Conservation (phyloP, 2,888 invertebrate genomes). For the Nemapogon koenigi region DNA sequence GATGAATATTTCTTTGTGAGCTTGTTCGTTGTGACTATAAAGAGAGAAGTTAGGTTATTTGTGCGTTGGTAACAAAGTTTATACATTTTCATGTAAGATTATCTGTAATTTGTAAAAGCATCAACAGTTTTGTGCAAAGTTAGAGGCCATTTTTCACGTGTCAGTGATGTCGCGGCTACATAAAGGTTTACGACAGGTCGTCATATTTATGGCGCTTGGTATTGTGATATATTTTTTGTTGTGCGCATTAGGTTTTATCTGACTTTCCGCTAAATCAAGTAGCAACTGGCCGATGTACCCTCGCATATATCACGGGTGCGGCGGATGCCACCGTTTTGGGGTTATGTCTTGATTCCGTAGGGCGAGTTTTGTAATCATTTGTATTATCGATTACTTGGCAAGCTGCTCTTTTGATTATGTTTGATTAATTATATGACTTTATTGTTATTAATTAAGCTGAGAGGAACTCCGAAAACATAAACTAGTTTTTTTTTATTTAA, state of each 20-base stretch:
- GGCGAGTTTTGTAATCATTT: conserved; percentile 37
- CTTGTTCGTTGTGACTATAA: no score
- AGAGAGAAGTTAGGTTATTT: no score
- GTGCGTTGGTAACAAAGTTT: no score
- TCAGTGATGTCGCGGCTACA: conserved; percentile 51
- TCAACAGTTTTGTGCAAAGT: no score
- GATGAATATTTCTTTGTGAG: no score
- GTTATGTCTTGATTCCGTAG: conserved; percentile 43
- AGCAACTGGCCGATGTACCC: conserved; percentile 64
- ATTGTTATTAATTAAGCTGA: no score
- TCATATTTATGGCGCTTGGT: conserved; percentile 60
- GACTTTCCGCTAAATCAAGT: conserved; percentile 66
- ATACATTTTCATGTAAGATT: no score
- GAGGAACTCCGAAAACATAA: no score
- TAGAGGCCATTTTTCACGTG: conserved; percentile 58
- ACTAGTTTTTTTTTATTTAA: no score
- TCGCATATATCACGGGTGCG: conserved; percentile 50
- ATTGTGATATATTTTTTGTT: conserved; percentile 65
- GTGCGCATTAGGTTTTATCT: conserved; percentile 66
- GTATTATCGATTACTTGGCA: conserved; percentile 36
- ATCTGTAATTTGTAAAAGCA: no score
- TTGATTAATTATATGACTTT: no score
- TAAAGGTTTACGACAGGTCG: conserved; percentile 64
- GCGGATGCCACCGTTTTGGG: conserved; percentile 57
- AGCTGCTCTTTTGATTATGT: not conserved